phyloP scores from a whole-genome alignment of 2,797 vertebrate species.

The Chaenodraco wilsoni region DNA sequence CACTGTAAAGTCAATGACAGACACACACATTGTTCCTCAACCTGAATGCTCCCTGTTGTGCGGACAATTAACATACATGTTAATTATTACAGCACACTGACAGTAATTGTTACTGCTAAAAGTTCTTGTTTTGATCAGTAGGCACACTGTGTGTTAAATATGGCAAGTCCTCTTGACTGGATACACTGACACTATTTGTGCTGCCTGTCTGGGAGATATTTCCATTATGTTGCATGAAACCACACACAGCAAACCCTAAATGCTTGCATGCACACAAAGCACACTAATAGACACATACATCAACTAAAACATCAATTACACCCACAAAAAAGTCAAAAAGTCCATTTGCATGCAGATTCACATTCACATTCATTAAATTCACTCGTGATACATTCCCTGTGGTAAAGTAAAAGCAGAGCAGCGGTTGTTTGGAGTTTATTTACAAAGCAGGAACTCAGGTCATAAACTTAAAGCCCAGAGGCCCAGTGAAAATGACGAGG shows the following conservation, averaged over 20 bases:
- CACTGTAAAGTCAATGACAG: conserved; percentile 48
- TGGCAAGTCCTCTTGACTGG: conserved; percentile 31
- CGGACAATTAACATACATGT: neutral
- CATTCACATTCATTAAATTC: conserved; percentile 43
- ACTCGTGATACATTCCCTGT: conserved; percentile 43
- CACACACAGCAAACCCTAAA: conserved; percentile 9
- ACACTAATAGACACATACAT: conserved; percentile 27
- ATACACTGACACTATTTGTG: conserved; percentile 27
- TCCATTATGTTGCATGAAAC: conserved; percentile 28
- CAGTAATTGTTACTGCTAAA: conserved; percentile 26
- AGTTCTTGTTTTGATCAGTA: conserved; percentile 28
- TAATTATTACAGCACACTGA: conserved; percentile 12
- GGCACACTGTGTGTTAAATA: conserved; percentile 21
- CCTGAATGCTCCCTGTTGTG: conserved; percentile 15
- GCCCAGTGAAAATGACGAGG: conserved; percentile 48
- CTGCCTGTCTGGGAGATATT: conserved; percentile 37
- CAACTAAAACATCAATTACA: conserved; percentile 51
- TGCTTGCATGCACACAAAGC: conserved; percentile 25
- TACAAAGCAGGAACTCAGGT: conserved; percentile 53
- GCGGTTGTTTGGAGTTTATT: conserved; percentile 66
- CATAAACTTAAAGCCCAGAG: conserved; percentile 53
- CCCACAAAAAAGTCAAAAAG: conserved; percentile 34
- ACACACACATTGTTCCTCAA: conserved; percentile 43
- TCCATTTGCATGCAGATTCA: conserved; percentile 15
- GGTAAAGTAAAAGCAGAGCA: conserved; percentile 47